Base-by-base conservation (phyloP, 2,113 vertebrate genomes). In the Heteronetta atricapilla region DNA sequence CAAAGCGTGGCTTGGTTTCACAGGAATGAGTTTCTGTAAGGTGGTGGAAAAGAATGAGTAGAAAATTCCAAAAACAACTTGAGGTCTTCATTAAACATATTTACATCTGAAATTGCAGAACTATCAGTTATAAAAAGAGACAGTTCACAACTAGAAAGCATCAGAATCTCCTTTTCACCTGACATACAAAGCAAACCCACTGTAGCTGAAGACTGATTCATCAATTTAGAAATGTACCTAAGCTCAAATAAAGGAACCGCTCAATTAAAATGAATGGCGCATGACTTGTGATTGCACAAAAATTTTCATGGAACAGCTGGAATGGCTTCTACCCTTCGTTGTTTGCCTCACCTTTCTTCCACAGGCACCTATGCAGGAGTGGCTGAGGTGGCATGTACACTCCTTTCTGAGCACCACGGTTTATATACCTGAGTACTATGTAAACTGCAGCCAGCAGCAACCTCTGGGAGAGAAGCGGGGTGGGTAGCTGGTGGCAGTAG, bases 211-310 rank as follows among this genome's bases (percentile, higher is more conserved):
- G 29, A 55, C 6, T 21, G 90, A 94, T 83, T 91, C 75, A 93
- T 55, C 82, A 72, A 16, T 38, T 89, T 70, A 52, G 38, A 75
- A 86, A 78, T 29, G 4, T 9, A 93, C 25, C 73, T 63, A 74
- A 72, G 70, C 7, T 38, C n/a, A 84, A 83, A 50, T 63, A 93
- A 83, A 88, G 52, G 52, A 93, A 68, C 15, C 48, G 22, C 52
- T 72, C 70, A 81, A 95, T 94, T 95, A 64, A 89, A 90, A 93
- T 68, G 42, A 31, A 60, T 75, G 34, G 73, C 42, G 80, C 44
- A 73, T 89, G 83, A 72, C 56, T 58, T 38, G 36, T 7, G 22
- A 56, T 93, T 36, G 80, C 36, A 78, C 33, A 56, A 81, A 68
- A 92, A 92, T 55, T 4, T 90, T 0, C 15, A 78, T 2, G 8